Evolutionary conservation across 2,113 vertebrate species (phyloP).

Genomic region (Paracanthobrama guichenoti): DNA sequence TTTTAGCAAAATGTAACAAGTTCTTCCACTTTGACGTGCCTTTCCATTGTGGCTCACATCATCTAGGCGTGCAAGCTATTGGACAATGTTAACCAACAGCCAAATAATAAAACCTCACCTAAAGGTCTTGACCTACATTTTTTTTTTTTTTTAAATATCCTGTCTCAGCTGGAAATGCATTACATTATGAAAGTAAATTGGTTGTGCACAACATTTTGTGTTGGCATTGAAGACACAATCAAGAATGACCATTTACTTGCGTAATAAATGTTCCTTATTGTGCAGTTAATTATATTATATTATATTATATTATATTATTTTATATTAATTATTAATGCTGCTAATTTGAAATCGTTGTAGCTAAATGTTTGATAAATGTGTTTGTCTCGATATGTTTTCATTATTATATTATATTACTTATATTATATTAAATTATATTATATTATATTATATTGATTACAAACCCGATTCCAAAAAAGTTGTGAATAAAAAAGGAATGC

Average conservation of each 20-base stretch:
- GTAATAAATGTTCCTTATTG: not conserved
- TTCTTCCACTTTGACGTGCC: not conserved
- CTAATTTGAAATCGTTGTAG: too few species aligned
- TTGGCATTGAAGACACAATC: not conserved
- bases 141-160: not conserved
- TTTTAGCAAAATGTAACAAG: not conserved
- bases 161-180: not conserved
- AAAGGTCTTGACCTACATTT: not conserved
- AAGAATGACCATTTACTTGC: not conserved
- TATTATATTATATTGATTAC: not conserved
- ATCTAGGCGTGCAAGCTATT: not conserved
- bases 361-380: too few species aligned
- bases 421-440: too few species aligned
- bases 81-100: not conserved
- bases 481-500: too few species aligned
- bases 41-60: not conserved
- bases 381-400: too few species aligned
- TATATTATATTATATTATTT: not conserved
- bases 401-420: too few species aligned
- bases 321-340: too few species aligned
- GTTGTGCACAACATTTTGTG: not conserved
- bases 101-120: not conserved
- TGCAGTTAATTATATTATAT: not conserved
- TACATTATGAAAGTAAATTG: not conserved
- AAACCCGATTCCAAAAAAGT: too few species aligned